Evolutionary conservation across 37 sponge, comb jelly and placozoan species (phyloP), one percentile per base, ranked within the genome.

Genomic region (Agelas oroides): DNA sequence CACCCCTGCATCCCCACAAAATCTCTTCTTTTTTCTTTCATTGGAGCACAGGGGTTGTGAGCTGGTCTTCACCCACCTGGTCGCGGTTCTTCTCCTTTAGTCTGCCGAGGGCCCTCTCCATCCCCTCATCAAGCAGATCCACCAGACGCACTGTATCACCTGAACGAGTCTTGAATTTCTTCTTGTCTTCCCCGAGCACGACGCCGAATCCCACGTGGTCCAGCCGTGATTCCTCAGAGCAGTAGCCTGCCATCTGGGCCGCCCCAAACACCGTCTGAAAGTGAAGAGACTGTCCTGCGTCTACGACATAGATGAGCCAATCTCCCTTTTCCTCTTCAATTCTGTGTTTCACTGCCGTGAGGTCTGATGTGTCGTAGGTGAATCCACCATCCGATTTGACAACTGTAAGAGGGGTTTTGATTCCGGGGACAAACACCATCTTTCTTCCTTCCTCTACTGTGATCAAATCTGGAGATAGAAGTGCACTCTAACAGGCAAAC

Each of bases 171-270:
- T 77, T 76, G 30, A 85, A 75, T 38, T 77, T 85, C 86, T 85
- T 85, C 83, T 96, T 97, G 90, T 97, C 97, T 59, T 92, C 94
- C 62, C 99, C 99, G 55, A 97, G 90, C 25, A 99, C 99, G 20
- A 99, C 94, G n/a, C 99, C 99, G 84, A 99, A 99, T 33, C 92
- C 94, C 8, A 97, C 95, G 65, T 99, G 99, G 60, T 90, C 91
- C 1, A 97, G 70, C 27, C 93, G 59, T 0, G 78, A 77, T 0
- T 55, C 60, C 11, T 81, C 73, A 57, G 91, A 64, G 18, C 39
- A 81, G 70, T 93, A 97, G n/a, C 97, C 97, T 15, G 91, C 97
- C 61, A 89, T 24, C 52, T 64, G 41, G 1, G 69, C 95, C 20
- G 83, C 97, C 2, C 54, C 77, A 78, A 88, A 97, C 23, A 95